Base-by-base conservation (phyloP, 2,797 vertebrate genomes). In the Pygocentrus nattereri region DNA sequence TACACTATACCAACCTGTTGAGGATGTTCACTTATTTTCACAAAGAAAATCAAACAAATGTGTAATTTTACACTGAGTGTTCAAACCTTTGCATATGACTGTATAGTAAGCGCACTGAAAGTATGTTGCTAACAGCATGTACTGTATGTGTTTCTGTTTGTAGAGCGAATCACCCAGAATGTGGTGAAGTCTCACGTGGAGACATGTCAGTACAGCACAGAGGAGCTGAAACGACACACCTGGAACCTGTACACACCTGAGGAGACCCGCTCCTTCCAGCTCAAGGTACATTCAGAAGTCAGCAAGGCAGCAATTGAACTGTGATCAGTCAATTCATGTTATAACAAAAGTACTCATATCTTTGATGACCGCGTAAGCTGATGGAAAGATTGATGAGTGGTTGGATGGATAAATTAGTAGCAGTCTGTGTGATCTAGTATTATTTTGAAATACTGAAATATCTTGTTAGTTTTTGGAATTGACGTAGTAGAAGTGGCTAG, bases 121-220 rank as follows among this genome's bases (percentile, higher is more conserved):
- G 6, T 56, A 49, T 77, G n/a, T 71, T 67, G 21, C 16, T 80
- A 47, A 74, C 34, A 38, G 6, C 34, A 27, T 62, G 67, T 11
- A 82, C 3, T 85, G 2, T 82, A 44, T 82, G 27, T 49, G 44
- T 52, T 13, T 80, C 27, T 78, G 27, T 86, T 76, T 54, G 21
- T 92, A 97, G 97, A 97, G 86, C 93, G 90, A 31, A 93, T 96
- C 82, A 95, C 95, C n/a, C 96, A 97, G 92, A 96, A 95, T 25
- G 95, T 97, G 75, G 92, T 98, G 25, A 96, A 96, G 87, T 97
- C 97, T 0, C 97, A 98, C 88, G 74, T 96, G 88, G 97, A 98
- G 89, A 97, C 97, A 0, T 97, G 96, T 87, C 97, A 96, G 91
- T 96, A 96, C 94, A 97, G 95, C 0, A 88, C 91, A 0, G 96